Conservation (phyloP, 2,113 vertebrate genomes). For the Eclectus roratus region DNA sequence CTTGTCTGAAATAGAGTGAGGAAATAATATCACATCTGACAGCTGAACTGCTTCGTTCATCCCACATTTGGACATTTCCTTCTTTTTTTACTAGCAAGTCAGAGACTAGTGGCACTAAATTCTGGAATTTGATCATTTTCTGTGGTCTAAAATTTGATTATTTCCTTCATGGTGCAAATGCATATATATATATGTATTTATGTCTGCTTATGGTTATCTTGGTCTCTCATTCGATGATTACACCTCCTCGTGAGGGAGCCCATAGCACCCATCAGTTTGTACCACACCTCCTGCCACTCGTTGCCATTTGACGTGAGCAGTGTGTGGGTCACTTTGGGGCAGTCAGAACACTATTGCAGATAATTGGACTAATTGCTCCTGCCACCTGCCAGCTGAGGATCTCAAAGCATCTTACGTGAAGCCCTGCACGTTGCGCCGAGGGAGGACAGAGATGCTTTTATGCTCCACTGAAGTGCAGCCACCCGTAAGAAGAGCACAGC, state of each 20-base stretch:
- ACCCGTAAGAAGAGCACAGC: not conserved
- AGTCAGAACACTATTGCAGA: not conserved
- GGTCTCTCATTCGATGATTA: not conserved
- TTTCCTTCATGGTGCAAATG: not conserved
- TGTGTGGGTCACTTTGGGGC: rapidly evolving
- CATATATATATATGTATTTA: not conserved
- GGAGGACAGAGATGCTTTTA: not conserved
- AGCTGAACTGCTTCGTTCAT: not conserved
- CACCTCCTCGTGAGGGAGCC: not conserved
- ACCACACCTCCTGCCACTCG: not conserved
- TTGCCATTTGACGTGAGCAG: not conserved
- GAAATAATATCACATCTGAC: not conserved
- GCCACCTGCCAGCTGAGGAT: not conserved
- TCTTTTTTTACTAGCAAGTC: not conserved
- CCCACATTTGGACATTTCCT: not conserved
- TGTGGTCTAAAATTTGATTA: not conserved
- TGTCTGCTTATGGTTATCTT: not conserved
- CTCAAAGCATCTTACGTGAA: not conserved
- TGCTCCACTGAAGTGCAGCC: not conserved
- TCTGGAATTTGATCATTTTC: not conserved
- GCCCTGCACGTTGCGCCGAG: not conserved
- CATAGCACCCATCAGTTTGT: not conserved
- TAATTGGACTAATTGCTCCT: not conserved
- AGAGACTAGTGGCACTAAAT: not conserved
- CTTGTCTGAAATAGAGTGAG: not conserved